Evolutionary conservation across 2,797 vertebrate species (phyloP).

Genomic region (Oreochromis mossambicus): DNA sequence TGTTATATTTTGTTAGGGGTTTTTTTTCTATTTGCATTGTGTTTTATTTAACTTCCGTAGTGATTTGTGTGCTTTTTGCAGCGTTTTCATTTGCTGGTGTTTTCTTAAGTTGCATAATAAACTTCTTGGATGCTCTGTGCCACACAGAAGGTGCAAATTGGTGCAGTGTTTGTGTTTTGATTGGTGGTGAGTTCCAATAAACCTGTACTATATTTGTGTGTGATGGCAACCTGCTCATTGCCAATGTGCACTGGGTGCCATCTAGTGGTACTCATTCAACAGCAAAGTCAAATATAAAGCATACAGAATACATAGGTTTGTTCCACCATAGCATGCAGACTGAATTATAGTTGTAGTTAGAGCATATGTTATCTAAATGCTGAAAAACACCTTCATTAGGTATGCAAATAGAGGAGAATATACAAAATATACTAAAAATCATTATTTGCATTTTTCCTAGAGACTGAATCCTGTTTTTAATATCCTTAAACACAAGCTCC

Average conservation of each 20-base stretch:
- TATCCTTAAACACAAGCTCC: background rate
- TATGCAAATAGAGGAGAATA: background rate
- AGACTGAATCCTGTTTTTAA: background rate
- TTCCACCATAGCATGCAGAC: background rate
- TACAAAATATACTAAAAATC: background rate
- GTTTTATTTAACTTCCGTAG: background rate
- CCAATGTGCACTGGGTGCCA: slow-evolving; percentile 10
- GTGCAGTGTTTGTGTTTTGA: background rate
- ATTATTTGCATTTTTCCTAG: background rate
- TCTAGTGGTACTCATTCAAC: slow-evolving; percentile 14
- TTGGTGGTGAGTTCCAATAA: background rate
- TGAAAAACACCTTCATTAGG: background rate
- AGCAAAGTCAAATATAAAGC: background rate
- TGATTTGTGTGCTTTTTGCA: too few species aligned
- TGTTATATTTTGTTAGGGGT: background rate
- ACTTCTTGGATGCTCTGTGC: too few species aligned
- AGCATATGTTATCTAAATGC: background rate
- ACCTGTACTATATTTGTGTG: background rate
- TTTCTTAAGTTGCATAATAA: too few species aligned
- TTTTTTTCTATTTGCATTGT: background rate
- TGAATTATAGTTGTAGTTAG: background rate
- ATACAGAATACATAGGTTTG: background rate
- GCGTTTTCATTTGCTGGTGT: too few species aligned
- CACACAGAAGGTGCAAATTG: background rate
- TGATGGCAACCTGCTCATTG: background rate